These are phyloP conservation scores for Austrofundulus limnaeus DNA, from an alignment of 2,113 vertebrate species.

Conservation along the genomic window DNA sequence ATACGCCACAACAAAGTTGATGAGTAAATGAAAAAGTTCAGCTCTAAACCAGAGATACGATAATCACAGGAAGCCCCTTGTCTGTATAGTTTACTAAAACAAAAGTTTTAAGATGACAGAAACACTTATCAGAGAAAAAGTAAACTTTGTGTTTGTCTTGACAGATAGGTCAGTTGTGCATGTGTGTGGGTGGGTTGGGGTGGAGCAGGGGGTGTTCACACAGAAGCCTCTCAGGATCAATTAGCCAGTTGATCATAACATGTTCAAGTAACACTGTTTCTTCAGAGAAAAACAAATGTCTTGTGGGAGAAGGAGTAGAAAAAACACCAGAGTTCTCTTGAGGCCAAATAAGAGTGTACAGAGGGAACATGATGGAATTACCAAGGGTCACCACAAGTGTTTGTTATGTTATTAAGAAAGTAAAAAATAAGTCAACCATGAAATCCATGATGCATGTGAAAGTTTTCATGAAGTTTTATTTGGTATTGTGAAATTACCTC, in stretches of 20 bases:
- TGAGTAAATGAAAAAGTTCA: background rate
- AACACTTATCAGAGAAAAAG: background rate
- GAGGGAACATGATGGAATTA: slow-evolving; percentile 6
- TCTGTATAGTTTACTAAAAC: too few relatives aligned
- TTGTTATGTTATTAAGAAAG: slow-evolving; percentile 17
- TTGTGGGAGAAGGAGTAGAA: slow-evolving; percentile 9
- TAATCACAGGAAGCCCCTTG: background rate
- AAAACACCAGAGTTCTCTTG: slow-evolving; percentile 34
- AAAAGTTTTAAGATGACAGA: too few relatives aligned
- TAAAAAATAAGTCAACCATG: background rate
- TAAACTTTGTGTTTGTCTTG: slow-evolving; percentile 13
- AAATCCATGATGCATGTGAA: background rate
- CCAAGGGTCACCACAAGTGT: slow-evolving; percentile 17
- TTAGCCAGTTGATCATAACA: slow-evolving; percentile 52
- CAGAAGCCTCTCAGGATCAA: slow-evolving; percentile 48
- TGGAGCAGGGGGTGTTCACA: background rate
- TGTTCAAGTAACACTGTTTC: slow-evolving; percentile 17
- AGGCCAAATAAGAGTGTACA: background rate
- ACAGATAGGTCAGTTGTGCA: too few relatives aligned
- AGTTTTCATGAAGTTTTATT: too few relatives aligned
- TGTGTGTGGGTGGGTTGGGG: too few relatives aligned
- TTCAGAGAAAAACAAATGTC: slow-evolving; percentile 14
- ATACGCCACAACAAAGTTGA: too few relatives aligned
- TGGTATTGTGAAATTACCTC: too few relatives aligned
- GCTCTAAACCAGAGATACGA: background rate